phyloP scores from a whole-genome alignment of 2,113 vertebrate genomes.

The Tragelaphus strepsiceros region DNA sequence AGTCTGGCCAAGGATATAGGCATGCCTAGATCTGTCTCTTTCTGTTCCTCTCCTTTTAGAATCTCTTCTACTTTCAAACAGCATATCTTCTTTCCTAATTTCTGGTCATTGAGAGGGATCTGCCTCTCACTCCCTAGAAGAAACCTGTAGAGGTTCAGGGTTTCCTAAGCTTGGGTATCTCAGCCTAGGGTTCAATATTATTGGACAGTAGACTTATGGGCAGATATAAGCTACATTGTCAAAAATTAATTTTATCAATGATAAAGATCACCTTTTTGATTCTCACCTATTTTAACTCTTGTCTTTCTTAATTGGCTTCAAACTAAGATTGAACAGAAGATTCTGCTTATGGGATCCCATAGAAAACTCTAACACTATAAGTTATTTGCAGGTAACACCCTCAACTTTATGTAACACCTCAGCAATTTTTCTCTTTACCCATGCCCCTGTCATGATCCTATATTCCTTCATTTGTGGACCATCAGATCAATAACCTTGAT shows the following conservation, averaged over 20 bases:
- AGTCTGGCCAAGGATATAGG: neutral
- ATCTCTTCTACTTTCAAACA: neutral
- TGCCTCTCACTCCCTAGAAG: neutral
- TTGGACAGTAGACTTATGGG: neutral
- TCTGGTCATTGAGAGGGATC: neutral
- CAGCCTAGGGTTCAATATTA: neutral
- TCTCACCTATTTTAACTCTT: neutral
- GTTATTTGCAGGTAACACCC: neutral
- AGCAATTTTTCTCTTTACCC: neutral
- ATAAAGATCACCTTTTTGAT: neutral
- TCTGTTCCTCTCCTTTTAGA: neutral
- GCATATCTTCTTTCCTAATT: neutral
- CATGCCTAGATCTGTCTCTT: neutral
- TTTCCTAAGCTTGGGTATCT: neutral
- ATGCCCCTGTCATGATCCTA: neutral
- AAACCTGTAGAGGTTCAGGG: neutral
- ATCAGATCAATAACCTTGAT: neutral
- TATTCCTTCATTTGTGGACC: neutral
- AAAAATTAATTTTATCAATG: constrained; percentile 15
- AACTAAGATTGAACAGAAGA: neutral
- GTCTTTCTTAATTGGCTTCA: constrained; percentile 14
- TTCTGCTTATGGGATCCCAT: neutral
- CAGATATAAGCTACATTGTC: neutral
- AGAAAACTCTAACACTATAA: neutral
- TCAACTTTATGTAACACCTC: neutral